Conservation (phyloP, 2,888 invertebrate species). For the Parasteatoda lunata region DNA sequence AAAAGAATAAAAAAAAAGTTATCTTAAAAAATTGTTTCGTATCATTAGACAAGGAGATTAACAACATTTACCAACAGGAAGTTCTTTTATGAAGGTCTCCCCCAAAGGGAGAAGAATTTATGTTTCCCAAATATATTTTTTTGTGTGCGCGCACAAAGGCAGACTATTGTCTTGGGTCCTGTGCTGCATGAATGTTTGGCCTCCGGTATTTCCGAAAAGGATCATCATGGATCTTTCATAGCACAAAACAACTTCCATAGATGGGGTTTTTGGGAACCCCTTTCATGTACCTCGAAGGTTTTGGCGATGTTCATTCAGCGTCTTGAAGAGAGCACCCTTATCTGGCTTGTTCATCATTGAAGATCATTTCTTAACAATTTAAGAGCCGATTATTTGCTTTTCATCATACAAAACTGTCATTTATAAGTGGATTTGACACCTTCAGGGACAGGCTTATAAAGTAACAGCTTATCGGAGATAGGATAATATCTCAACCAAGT, state of each 20-base stretch:
- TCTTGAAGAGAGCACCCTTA: not conserved
- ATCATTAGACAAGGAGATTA: constrained; percentile 67
- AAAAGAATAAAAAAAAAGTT: constrained; percentile 29
- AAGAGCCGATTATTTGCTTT: not conserved
- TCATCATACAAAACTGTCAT: not conserved
- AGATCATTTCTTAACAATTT: not conserved
- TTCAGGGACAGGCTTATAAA: not conserved
- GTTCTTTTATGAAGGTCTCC: constrained; percentile 59
- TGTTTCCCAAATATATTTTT: constrained; percentile 31
- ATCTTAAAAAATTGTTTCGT: constrained; percentile 60
- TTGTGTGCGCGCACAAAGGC: constrained; percentile 53
- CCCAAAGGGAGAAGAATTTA: constrained; percentile 47
- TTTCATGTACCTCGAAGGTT: constrained; percentile 25
- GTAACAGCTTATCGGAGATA: not conserved
- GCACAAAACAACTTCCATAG: constrained; percentile 23
- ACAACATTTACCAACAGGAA: constrained; percentile 67
- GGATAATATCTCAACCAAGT: too few relatives aligned
- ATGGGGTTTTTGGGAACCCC: constrained; percentile 14
- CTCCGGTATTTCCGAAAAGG: constrained; percentile 48
- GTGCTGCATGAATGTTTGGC: constrained; percentile 10
- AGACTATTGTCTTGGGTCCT: constrained; percentile 38
- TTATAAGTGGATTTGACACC: not conserved
- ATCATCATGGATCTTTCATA: constrained; percentile 29
- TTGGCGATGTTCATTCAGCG: not conserved
- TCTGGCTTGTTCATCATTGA: not conserved